Percentiles rank a stretch among this genome's conserved stretches.
Evolutionary conservation across 2,113 vertebrate species (phyloP).

Genomic region (Apistogramma diplotaenia): DNA sequence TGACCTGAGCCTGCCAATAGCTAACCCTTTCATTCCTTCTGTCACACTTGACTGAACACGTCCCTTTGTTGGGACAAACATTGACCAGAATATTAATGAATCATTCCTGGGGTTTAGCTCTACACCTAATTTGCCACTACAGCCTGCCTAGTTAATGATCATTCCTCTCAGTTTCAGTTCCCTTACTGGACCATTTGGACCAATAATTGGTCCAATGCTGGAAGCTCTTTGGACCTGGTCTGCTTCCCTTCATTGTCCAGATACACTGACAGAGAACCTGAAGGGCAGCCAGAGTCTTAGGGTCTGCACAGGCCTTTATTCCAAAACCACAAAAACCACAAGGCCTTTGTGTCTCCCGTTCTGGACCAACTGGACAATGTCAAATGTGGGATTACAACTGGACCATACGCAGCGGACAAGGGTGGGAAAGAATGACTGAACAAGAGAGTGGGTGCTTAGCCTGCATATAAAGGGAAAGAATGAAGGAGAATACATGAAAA

Average conservation of each 20-base stretch:
- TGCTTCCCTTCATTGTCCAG: conserved; percentile 38
- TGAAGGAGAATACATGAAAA: conserved; percentile 28
- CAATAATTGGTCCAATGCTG: conserved; percentile 22
- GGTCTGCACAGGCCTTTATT: conserved; percentile 41
- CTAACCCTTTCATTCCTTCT: conserved; percentile 60
- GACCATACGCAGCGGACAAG: conserved; percentile 45
- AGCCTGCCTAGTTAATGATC: conserved; percentile 43
- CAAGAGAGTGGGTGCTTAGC: conserved; percentile 56
- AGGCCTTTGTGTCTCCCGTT: conserved; percentile 56
- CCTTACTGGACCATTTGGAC: conserved; percentile 46
- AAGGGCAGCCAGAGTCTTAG: conserved; percentile 43
- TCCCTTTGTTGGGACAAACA: conserved; percentile 63
- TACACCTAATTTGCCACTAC: conserved; percentile 63
- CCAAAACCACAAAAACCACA: conserved; percentile 42
- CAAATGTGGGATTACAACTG: conserved; percentile 62
- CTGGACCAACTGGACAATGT: conserved; percentile 54
- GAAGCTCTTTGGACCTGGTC: conserved; percentile 39
- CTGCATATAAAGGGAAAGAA: conserved; percentile 53
- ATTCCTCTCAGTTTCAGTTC: conserved; percentile 39
- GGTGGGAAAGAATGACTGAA: conserved; percentile 49
- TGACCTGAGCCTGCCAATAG: conserved; percentile 60
- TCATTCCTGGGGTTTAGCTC: conserved; percentile 65
- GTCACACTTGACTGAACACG: conserved; percentile 46
- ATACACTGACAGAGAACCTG: conserved; percentile 55
- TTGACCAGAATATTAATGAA: conserved; percentile 65